These are phyloP conservation scores for cat (Felis catus) DNA, from an alignment of 2,113 vertebrate species.

Conservation along the genomic window F.catus_Fca126_mat1.0 CM031419.1:35356001-35356500, in stretches of 20 bases:
- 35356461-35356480: constrained; percentile 34
- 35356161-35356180: background rate
- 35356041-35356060: background rate
- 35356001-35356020: background rate
- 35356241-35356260: background rate
- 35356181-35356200: background rate
- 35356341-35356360: background rate
- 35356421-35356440: background rate
- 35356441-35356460: background rate
- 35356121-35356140: background rate
- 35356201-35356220: background rate
- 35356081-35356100: background rate
- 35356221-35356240: background rate
- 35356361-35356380: background rate
- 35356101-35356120: background rate
- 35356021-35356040: background rate
- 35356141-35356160: constrained; percentile 20
- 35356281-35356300: background rate
- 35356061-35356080: background rate
- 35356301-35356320: background rate
- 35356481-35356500: background rate
- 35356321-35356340: background rate
- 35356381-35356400: constrained; percentile 15
- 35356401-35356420: background rate
- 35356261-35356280: background rate